phyloP scores from a whole-genome alignment of 2,888 invertebrate species.

The Leucoma salicis region DNA sequence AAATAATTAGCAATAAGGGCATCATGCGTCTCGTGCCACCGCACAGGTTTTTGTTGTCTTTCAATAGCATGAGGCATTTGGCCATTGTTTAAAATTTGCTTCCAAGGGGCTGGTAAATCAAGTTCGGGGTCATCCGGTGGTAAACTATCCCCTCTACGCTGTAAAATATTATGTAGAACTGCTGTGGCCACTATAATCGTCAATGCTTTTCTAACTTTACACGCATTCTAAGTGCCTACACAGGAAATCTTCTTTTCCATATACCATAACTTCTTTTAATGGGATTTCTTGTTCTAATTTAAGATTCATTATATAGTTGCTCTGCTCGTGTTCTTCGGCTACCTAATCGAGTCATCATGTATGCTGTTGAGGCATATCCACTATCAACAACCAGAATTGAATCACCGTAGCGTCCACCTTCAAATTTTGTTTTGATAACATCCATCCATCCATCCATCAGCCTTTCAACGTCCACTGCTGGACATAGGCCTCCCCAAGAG shows the following conservation, averaged over 20 bases:
- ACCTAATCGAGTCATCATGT: slow-evolving; percentile 18
- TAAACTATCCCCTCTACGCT: not conserved
- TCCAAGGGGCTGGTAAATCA: not conserved
- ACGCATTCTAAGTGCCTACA: not conserved
- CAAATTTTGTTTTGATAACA: slow-evolving; percentile 7
- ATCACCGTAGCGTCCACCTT: slow-evolving; percentile 13
- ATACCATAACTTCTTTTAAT: not conserved
- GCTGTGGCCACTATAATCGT: not conserved
- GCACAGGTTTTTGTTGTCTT: not conserved
- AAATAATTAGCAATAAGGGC: not conserved
- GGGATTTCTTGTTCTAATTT: slow-evolving; percentile 14
- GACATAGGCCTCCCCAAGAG: no score
- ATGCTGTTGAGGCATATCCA: slow-evolving; percentile 14
- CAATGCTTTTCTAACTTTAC: not conserved
- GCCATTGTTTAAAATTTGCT: not conserved
- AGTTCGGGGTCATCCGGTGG: not conserved
- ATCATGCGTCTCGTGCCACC: not conserved
- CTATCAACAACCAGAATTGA: slow-evolving; percentile 17
- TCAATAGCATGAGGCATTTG: not conserved
- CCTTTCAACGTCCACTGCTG: no score
- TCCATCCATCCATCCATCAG: no score
- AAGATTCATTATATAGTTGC: slow-evolving; percentile 20
- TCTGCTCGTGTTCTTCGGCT: slow-evolving; percentile 13
- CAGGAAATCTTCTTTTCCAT: slow-evolving; percentile 1
- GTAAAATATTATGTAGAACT: not conserved